Percentiles rank a stretch among this genome's conserved stretches.
Evolutionary conservation across 2,797 vertebrate genomes (phyloP).

Genomic region (Sciurus vulgaris): DNA sequence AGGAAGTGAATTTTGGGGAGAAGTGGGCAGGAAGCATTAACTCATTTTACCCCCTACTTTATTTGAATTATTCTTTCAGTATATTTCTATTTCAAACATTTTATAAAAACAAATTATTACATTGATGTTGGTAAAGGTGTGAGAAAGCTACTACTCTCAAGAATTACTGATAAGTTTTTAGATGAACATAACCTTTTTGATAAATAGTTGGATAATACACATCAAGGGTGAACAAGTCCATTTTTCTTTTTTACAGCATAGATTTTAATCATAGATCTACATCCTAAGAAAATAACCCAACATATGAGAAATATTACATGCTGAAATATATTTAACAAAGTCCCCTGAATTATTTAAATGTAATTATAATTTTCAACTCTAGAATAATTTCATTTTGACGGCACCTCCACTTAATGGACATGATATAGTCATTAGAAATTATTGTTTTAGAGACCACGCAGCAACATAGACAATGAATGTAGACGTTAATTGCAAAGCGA

Average conservation of each 20-base stretch:
- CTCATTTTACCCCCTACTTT: constrained; percentile 13
- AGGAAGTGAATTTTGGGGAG: not conserved
- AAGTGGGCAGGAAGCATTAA: not conserved
- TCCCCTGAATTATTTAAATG: constrained; percentile 23
- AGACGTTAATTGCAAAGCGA: constrained; percentile 37
- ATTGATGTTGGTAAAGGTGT: not conserved
- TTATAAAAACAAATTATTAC: constrained; percentile 41
- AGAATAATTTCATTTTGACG: constrained; percentile 61
- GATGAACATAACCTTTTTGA: not conserved
- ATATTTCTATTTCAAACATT: constrained; percentile 29
- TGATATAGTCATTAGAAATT: constrained; percentile 51
- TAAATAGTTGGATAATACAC: constrained; percentile 14
- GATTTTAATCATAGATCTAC: constrained; percentile 45
- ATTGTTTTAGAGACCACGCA: constrained; percentile 30
- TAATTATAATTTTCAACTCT: constrained; percentile 42
- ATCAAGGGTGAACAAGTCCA: not conserved
- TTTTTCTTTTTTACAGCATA: constrained; percentile 20
- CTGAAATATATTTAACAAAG: constrained; percentile 46
- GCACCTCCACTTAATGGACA: not conserved
- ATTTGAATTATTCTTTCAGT: constrained; percentile 40
- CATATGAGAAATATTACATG: constrained; percentile 1
- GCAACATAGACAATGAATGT: constrained; percentile 30
- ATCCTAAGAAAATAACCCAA: constrained; percentile 56
- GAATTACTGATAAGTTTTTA: constrained; percentile 46
- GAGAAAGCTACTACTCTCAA: not conserved